Percentiles rank a stretch among this genome's conserved stretches.
Conservation (phyloP, 2,113 vertebrate species). For the Sturnus vulgaris region DNA sequence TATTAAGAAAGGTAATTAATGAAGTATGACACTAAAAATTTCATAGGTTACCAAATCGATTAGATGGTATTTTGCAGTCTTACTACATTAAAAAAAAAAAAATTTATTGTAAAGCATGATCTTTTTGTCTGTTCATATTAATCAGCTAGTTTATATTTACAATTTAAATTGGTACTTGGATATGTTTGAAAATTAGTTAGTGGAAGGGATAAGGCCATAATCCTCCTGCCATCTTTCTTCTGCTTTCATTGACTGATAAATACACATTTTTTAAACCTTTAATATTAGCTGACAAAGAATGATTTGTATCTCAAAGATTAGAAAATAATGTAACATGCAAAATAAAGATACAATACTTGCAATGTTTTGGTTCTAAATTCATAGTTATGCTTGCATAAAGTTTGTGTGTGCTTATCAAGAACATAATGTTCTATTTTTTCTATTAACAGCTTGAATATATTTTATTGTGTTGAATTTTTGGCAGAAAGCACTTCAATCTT, state of each 20-base stretch:
- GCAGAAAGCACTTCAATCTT: background rate
- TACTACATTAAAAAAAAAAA: background rate
- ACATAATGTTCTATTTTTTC: background rate
- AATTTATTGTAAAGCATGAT: background rate
- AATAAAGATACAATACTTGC: background rate
- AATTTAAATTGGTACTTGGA: background rate
- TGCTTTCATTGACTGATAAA: background rate
- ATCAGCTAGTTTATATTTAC: background rate
- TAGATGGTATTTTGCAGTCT: background rate
- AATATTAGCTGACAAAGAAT: background rate
- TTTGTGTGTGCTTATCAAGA: background rate
- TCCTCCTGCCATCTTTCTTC: background rate
- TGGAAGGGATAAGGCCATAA: background rate
- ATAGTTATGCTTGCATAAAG: background rate
- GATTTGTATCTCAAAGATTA: background rate
- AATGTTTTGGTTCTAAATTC: background rate
- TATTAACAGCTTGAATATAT: background rate
- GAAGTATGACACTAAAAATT: background rate
- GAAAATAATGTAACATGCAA: background rate
- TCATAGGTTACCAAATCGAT: background rate
- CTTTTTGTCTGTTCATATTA: background rate
- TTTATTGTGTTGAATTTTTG: background rate
- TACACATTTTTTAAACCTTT: background rate
- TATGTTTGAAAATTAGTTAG: background rate
- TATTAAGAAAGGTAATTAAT: background rate